Evolutionary conservation across 2,888 invertebrate species (phyloP), one percentile per base, ranked within the genome.

Genomic region (Dicroscelio sp.): DNA sequence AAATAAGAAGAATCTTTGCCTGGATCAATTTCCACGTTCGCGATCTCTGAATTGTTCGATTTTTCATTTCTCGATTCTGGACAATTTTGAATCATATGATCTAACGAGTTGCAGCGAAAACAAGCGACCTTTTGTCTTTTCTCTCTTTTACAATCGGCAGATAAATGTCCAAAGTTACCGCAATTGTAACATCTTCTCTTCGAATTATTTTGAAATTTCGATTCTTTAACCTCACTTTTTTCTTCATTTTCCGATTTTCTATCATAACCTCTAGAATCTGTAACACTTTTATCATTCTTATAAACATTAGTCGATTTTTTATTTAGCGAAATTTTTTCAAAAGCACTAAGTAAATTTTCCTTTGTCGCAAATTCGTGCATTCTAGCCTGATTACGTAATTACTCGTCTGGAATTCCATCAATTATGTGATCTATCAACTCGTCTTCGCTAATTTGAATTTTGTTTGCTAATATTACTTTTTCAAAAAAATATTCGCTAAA

Each of bases 1-100:
- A 14, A 48, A 58, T 52, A 23, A 10, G 25, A 71, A 20, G 27
- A 10, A 55, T 48, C 43, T 85, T 27, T 52, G n/a, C 58, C 52
- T 90, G n/a, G n/a, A n/a, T n/a, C n/a, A n/a, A n/a, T 86, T 0
- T 82, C 65, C 33, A 93, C 79, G 58, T 93, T 93, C 1, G 48
- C 69, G 3, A 94, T 60, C 5, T 93, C 82, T 6, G 17, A 48
- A 25, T 80, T 52, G 33, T 52, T 2, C 67, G 27, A 71, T 30
- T 30, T 30, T 10, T 10, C 43, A 17, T 20, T 63, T 52, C n/a
- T n/a, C n/a, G n/a, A n/a, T n/a, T 65, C 43, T 43, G 65, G 67
- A 27, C 85, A 76, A 67, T 58, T 38, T 30, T 10, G 1, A 10
- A 67, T 67, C 2, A 10, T n/a, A 27, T 85, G 69, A 0, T 67